phyloP scores from a whole-genome alignment of 2,888 invertebrate species.

The Pterostichus niger region DNA sequence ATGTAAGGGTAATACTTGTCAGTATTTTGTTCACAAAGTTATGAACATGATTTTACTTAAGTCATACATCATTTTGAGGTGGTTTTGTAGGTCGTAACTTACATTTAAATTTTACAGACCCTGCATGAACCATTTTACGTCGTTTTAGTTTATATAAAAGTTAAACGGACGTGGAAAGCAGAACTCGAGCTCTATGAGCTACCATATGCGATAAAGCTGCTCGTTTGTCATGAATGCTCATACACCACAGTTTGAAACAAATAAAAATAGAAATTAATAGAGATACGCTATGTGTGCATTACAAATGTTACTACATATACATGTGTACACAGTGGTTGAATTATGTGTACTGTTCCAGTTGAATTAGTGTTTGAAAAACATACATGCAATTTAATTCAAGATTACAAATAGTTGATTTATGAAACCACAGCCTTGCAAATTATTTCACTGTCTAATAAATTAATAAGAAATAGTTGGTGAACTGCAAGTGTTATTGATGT shows the following conservation, averaged over 20 bases:
- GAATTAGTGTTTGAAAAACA: too few species aligned
- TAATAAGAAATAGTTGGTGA: too few species aligned
- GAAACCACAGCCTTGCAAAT: too few species aligned
- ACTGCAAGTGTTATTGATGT: too few species aligned
- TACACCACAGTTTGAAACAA: slow-evolving; percentile 21
- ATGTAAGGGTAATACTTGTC: too few species aligned
- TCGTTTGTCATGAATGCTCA: slow-evolving; percentile 25
- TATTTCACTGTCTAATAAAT: too few species aligned
- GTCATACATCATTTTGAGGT: too few species aligned
- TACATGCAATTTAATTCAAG: too few species aligned
- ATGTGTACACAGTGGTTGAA: background rate
- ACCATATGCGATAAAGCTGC: slow-evolving; percentile 30
- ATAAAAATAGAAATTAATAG: slow-evolving; percentile 41
- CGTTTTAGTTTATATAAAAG: slow-evolving; percentile 9
- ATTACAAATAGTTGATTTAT: too few species aligned
- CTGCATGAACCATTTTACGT: background rate
- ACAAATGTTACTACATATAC: background rate
- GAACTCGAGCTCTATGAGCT: background rate
- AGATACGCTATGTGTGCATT: slow-evolving; percentile 6
- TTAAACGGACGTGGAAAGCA: background rate
- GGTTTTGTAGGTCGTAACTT: background rate
- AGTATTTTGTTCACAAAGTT: too few species aligned
- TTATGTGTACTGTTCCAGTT: too few species aligned
- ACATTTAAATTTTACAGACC: background rate
- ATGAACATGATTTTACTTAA: too few species aligned